These are phyloP conservation scores for Aspidiotus destructor DNA, from an alignment of 2,888 invertebrate genomes.

Conservation along the genomic window DNA sequence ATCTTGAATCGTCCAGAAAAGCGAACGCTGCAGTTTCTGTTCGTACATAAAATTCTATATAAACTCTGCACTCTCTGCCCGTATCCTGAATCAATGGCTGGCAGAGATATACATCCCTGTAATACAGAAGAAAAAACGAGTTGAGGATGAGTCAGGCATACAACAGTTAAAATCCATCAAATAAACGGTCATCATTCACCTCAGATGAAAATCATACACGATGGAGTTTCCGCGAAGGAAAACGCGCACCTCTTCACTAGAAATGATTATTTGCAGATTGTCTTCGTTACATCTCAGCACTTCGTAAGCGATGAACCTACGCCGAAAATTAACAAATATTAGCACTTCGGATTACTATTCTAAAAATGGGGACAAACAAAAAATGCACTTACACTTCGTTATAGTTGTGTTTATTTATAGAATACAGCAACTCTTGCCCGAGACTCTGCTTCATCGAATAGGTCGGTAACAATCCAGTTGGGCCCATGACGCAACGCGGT, in stretches of 20 bases:
- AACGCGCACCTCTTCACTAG: constrained; percentile 62
- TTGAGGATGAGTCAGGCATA: too few species aligned
- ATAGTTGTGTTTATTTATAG: constrained; percentile 61
- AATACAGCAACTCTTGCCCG: constrained; percentile 70
- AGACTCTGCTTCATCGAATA: constrained; percentile 66
- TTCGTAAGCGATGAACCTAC: constrained; percentile 70
- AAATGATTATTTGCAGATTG: constrained; percentile 71
- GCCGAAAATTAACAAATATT: constrained; percentile 27
- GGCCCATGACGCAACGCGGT: constrained; percentile 64
- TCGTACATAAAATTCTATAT: constrained; percentile 60
- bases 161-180: constrained; percentile 1
- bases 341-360: too few species aligned
- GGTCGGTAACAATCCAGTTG: constrained; percentile 73
- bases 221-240: constrained; percentile 53
- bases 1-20: constrained; percentile 43
- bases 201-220: constrained; percentile 54
- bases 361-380: too few species aligned
- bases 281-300: constrained; percentile 62
- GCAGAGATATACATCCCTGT: constrained; percentile 55
- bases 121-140: too few species aligned
- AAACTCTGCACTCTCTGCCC: constrained; percentile 47
- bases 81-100: constrained; percentile 49
- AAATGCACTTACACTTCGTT: constrained; percentile 50
- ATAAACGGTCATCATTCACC: constrained; percentile 40
- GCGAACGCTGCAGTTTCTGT: constrained; percentile 43